Evolutionary conservation across 2,113 vertebrate species (phyloP).

Genomic region (Tachysurus fulvidraco): DNA sequence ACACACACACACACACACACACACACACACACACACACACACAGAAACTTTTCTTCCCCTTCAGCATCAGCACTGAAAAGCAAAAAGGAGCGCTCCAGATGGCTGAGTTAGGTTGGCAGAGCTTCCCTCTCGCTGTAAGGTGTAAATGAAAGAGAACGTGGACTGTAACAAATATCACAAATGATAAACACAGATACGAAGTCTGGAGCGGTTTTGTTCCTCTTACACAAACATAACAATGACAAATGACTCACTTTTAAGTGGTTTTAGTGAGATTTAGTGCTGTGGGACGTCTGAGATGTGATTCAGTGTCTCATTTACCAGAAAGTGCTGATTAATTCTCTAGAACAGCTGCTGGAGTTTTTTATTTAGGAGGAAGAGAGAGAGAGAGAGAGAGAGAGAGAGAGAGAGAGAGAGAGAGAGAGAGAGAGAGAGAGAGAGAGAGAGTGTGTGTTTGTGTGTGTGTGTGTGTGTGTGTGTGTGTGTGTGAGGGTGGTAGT

Average conservation of each 20-base stretch:
- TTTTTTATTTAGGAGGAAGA: background rate
- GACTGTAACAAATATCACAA: background rate
- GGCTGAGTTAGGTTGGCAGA: constrained; percentile 6
- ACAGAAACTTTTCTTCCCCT: constrained; percentile 5
- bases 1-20: constrained; percentile 46
- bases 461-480: no score
- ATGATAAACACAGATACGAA: background rate
- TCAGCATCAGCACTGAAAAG: constrained; percentile 9
- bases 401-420: background rate
- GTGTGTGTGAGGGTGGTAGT: no score
- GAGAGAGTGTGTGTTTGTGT: background rate
- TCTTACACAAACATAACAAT: background rate
- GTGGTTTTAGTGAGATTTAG: background rate
- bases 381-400: background rate
- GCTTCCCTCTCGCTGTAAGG: background rate
- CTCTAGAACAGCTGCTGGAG: background rate
- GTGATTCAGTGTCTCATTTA: background rate
- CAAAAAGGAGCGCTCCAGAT: constrained; percentile 29
- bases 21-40: constrained; percentile 44
- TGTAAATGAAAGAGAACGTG: constrained; percentile 2
- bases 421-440: background rate
- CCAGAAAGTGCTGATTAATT: background rate
- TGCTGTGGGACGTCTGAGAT: no score
- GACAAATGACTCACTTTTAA: background rate
- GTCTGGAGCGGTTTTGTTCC: background rate